Evolutionary conservation across 2,113 vertebrate genomes (phyloP), one percentile per base, ranked within the genome.

Genomic region (Aptenodytes forsteri): DNA sequence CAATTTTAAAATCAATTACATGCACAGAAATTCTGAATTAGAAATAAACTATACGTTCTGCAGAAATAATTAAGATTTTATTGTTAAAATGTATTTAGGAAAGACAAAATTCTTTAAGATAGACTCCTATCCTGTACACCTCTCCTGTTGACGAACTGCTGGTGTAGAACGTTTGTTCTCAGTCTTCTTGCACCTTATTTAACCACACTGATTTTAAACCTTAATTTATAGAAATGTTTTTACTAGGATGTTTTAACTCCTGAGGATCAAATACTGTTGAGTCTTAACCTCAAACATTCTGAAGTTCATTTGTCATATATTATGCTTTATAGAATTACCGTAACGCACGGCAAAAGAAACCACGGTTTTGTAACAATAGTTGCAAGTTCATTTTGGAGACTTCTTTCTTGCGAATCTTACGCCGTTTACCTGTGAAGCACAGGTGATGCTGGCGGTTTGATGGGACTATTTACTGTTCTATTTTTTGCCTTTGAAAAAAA

Each of bases 311-410:
- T 20, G 47, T 23, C 38, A 6, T 1, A 1, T 4, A 0, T 34
- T 23, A n/a, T 16, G 2, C 34, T 3, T 29, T 1, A 13, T 0
- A 9, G 44, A 29, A 16, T 7, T 12, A 9, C n/a, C 4, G 1
- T 5, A 30, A 23, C 0, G 18, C 54, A 4, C 6, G 32, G 59
- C 64, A 19, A 10, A 42, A 32, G 86, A 16, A 27, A 2, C 55
- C 17, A 0, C 7, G 26, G 16, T 1, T 47, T 40, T 26, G 27
- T 30, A 30, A 4, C 34, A 22, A 6, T 0, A 4, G 62, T 4
- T 30, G 18, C 20, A 6, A 19, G 30, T 49, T 36, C 13, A 13
- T 6, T 17, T 38, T 27, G 40, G 69, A 50, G 30, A 4, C 7
- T 10, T 58, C 26, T 23, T n/a, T 27, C 72, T 15, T 38, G 30